These are phyloP conservation scores for Lepisosteus osseus DNA, from an alignment of 2,113 vertebrate species.

Conservation along the genomic window DNA sequence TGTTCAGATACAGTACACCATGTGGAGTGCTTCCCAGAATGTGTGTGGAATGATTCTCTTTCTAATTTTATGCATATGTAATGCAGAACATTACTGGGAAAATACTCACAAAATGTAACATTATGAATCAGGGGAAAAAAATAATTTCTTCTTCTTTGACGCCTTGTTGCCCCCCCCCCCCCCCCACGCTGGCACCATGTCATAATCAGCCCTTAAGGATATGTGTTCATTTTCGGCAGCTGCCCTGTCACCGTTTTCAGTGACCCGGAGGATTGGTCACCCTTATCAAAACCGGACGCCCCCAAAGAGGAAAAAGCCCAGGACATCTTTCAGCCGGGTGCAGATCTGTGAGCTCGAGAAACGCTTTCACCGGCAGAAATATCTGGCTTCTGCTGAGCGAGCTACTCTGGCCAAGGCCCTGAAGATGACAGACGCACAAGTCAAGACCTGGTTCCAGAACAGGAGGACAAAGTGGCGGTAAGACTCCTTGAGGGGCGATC, in stretches of 20 bases:
- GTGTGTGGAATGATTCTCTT: too few species aligned
- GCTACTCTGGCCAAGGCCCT: slow-evolving; percentile 89
- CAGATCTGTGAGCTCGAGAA: slow-evolving; percentile 98
- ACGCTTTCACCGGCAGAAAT: slow-evolving; percentile 92
- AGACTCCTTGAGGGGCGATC: slow-evolving; percentile 21
- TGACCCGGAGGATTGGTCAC: slow-evolving; percentile 88
- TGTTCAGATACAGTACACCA: too few species aligned
- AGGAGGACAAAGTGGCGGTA: slow-evolving; percentile 97
- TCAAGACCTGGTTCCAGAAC: slow-evolving; percentile 98
- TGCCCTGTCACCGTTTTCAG: slow-evolving; percentile 84
- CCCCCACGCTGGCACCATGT: not conserved
- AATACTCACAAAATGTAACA: too few species aligned
- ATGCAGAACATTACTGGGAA: too few species aligned
- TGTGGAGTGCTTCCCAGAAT: too few species aligned
- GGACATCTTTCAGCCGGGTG: slow-evolving; percentile 90
- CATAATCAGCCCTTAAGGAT: not conserved
- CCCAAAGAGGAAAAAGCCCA: slow-evolving; percentile 95
- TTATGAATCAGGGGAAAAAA: not conserved
- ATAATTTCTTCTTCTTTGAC: not conserved
- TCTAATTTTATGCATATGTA: too few species aligned
- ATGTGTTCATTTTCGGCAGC: slow-evolving; percentile 54
- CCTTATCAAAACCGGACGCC: slow-evolving; percentile 97
- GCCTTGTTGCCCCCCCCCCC: too few species aligned
- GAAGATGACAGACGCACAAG: slow-evolving; percentile 95
- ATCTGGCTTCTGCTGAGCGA: slow-evolving; percentile 80